Evolutionary conservation across 2,797 vertebrate genomes (phyloP).

Genomic region (Rhabdomys pumilio): DNA sequence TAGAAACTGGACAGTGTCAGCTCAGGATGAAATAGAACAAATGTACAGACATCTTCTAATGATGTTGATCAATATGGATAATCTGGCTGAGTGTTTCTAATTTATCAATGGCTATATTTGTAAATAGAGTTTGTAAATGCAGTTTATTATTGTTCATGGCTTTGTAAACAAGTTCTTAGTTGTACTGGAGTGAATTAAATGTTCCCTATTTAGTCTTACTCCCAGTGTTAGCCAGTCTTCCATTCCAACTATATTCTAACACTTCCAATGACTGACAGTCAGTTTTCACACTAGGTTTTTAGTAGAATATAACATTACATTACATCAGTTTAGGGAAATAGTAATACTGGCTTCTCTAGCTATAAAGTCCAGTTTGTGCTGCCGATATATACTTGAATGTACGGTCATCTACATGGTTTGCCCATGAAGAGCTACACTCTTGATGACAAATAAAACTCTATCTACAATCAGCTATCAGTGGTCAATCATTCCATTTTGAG

Average conservation of each 20-base stretch:
- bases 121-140: not conserved
- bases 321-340: not conserved
- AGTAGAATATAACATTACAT: not conserved
- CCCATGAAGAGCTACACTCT: not conserved
- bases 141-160: not conserved
- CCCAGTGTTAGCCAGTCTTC: not conserved
- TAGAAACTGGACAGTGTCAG: not conserved
- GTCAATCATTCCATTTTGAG: not conserved
- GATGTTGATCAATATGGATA: not conserved
- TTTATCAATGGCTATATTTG: not conserved
- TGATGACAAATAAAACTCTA: too few species aligned
- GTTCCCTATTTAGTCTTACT: not conserved
- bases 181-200: not conserved
- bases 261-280: not conserved
- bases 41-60: not conserved
- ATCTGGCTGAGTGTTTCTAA: not conserved
- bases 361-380: not conserved
- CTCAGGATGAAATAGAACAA: not conserved
- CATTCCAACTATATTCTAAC: not conserved
- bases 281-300: not conserved
- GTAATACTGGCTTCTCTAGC: not conserved
- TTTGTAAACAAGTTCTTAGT: not conserved
- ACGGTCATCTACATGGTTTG: not conserved
- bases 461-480: not conserved
- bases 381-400: not conserved